Percentiles rank a stretch among this genome's conserved stretches.
Conservation (phyloP, 2,113 vertebrate genomes). For the Eulacestoma nigropectus region DNA sequence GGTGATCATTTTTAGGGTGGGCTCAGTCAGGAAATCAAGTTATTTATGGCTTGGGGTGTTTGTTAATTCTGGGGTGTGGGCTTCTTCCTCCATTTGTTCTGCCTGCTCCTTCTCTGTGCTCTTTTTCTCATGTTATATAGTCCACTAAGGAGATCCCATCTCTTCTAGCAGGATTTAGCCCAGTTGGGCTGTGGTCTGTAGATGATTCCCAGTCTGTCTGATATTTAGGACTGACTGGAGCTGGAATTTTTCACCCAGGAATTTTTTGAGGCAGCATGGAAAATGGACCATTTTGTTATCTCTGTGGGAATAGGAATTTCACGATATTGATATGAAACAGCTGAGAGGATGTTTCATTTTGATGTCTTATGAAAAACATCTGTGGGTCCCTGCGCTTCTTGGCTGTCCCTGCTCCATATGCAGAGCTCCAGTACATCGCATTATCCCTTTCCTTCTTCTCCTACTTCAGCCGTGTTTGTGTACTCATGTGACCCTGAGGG, state of each 20-base stretch:
- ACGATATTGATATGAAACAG: not conserved
- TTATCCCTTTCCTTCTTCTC: not conserved
- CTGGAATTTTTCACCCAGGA: not conserved
- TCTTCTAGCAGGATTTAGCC: not conserved
- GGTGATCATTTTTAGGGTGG: not conserved
- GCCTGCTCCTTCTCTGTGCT: not conserved
- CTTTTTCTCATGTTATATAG: not conserved
- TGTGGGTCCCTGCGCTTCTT: not conserved
- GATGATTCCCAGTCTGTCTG: not conserved
- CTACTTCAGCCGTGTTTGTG: not conserved
- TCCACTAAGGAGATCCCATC: not conserved
- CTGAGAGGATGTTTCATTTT: conserved; percentile 3
- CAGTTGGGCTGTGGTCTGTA: not conserved
- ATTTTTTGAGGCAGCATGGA: not conserved
- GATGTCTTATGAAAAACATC: conserved; percentile 3
- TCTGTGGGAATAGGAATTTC: not conserved
- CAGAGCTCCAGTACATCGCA: not conserved
- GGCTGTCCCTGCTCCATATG: not conserved
- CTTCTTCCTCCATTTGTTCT: not conserved
- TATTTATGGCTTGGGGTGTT: not conserved
- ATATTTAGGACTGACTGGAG: not conserved
- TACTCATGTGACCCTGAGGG: not conserved
- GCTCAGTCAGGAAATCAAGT: not conserved
- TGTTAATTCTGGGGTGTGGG: not conserved
- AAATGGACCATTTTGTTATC: not conserved